phyloP scores from a whole-genome alignment of 2,888 invertebrate species.

The Drosophila conformis region DNA sequence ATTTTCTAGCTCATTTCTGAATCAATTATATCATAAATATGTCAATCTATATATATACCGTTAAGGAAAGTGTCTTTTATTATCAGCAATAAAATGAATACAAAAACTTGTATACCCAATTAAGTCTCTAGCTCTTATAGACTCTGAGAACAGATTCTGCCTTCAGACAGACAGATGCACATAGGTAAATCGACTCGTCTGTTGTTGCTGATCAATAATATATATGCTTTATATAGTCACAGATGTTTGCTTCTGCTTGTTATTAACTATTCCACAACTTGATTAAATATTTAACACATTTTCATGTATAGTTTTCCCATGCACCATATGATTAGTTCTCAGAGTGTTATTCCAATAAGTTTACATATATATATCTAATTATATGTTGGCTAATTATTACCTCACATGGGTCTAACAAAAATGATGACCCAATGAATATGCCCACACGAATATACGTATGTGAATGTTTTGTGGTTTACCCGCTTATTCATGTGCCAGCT shows the following conservation, averaged over 20 bases:
- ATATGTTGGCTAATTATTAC: neutral
- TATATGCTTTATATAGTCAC: neutral
- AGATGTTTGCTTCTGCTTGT: neutral
- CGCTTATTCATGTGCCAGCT: slow-evolving; percentile 20
- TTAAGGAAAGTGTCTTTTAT: neutral
- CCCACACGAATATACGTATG: neutral
- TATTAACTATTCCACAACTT: neutral
- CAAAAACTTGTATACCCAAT: neutral
- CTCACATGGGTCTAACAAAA: neutral
- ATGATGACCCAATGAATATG: slow-evolving; percentile 11
- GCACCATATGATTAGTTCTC: neutral
- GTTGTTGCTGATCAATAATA: neutral
- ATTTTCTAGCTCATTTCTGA: neutral
- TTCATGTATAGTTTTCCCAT: neutral
- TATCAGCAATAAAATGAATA: neutral
- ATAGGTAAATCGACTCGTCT: no score
- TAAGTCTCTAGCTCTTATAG: neutral
- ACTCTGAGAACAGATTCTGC: neutral
- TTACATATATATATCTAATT: neutral
- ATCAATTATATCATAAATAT: neutral
- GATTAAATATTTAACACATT: neutral
- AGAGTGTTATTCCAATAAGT: neutral
- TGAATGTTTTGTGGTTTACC: slow-evolving; percentile 16
- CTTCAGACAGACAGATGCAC: neutral
- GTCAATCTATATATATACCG: neutral